Evolutionary conservation across 2,888 invertebrate species (phyloP).

Genomic region (Rhimphoctona megacephalus): DNA sequence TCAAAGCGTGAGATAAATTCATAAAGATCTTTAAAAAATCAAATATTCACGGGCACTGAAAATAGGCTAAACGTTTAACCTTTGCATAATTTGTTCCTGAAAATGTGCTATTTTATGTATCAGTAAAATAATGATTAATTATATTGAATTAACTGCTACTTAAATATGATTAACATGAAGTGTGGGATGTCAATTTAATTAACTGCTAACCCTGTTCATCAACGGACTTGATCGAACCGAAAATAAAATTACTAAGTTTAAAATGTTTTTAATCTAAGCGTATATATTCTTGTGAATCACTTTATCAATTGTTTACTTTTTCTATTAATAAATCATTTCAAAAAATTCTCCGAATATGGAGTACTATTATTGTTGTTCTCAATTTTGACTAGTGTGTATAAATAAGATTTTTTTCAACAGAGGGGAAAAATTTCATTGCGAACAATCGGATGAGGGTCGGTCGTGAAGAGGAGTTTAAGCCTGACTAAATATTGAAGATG

Average conservation of each 20-base stretch:
- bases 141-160: background rate
- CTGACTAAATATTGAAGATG: constrained; percentile 56
- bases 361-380: background rate
- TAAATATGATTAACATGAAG: background rate
- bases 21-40: background rate
- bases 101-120: background rate
- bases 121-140: background rate
- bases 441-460: constrained; percentile 31
- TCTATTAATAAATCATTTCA: background rate
- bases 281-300: background rate
- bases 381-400: background rate
- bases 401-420: background rate
- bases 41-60: no score
- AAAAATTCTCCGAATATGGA: no score
- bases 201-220: background rate
- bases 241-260: background rate
- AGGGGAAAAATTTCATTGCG: constrained; percentile 12
- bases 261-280: background rate
- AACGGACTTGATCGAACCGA: background rate
- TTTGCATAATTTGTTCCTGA: background rate
- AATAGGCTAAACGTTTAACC: background rate
- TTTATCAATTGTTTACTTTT: background rate
- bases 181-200: background rate
- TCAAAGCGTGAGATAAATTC: background rate
- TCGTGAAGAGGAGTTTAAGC: constrained; percentile 33